These are phyloP conservation scores for Archivesica marissinica DNA, from an alignment of 1,140 invertebrate species.

Conservation along the genomic window DNA sequence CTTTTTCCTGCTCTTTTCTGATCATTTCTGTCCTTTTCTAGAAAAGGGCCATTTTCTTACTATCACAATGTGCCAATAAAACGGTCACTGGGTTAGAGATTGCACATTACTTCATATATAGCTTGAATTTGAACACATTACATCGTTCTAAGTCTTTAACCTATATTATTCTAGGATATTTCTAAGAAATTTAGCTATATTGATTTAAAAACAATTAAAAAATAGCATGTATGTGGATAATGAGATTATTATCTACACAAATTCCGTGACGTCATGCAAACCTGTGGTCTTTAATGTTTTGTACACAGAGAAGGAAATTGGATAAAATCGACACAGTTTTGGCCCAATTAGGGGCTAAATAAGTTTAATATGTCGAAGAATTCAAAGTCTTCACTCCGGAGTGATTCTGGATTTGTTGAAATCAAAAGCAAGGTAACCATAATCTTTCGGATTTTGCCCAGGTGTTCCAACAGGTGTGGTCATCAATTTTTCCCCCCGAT, in stretches of 20 bases:
- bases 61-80: background rate
- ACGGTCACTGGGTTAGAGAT: background rate
- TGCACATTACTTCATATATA: no score
- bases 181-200: no score
- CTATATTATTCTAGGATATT: no score
- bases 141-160: no score
- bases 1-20: no score
- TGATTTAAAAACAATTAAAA: background rate
- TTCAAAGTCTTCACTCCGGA: conserved; percentile 69
- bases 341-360: conserved; percentile 59
- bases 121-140: no score
- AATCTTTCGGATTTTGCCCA: background rate
- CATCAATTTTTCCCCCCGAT: background rate
- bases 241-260: conserved; percentile 31
- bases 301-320: background rate
- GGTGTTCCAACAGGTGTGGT: conserved; percentile 51
- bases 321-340: background rate
- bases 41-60: background rate
- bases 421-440: conserved; percentile 78
- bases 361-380: conserved; percentile 71
- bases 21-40: background rate
- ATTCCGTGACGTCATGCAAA: conserved; percentile 61
- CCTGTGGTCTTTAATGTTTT: conserved; percentile 36
- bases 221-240: background rate
- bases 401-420: conserved; percentile 70